These are phyloP conservation scores for Aurelia aurita DNA, from an alignment of 30 jellyfish, hydroid and myxozoan species.

Conservation along the genomic window DNA sequence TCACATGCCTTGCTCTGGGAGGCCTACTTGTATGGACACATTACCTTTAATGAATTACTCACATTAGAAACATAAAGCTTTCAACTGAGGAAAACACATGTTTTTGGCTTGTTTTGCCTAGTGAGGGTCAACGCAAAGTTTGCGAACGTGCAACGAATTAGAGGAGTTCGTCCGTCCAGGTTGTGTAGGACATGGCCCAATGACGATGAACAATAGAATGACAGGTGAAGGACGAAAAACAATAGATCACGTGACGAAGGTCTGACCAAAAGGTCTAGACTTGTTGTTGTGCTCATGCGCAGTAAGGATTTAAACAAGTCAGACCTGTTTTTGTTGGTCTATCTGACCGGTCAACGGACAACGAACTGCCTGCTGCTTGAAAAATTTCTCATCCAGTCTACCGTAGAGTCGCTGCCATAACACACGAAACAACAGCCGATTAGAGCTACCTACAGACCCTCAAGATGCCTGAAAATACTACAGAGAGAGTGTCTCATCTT, in stretches of 20 bases:
- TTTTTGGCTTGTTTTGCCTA: no score
- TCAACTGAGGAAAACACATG: no score
- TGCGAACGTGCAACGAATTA: no score
- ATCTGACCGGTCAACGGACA: background rate
- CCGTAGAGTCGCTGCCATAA: no score
- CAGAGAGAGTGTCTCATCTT: conserved; percentile 10
- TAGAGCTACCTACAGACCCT: background rate
- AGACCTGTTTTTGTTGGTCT: conserved; percentile 33
- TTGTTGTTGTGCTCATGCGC: conserved; percentile 54
- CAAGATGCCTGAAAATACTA: conserved; percentile 21
- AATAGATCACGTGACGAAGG: conserved; percentile 52
- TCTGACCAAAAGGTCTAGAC: conserved; percentile 79
- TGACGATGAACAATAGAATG: background rate
- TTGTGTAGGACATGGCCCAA: background rate
- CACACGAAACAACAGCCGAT: no score
- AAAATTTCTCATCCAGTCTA: background rate
- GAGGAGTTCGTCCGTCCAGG: no score
- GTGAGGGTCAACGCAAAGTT: no score
- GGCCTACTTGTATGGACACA: no score
- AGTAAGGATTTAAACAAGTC: conserved; percentile 13
- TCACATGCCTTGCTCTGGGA: no score
- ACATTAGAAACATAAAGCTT: no score
- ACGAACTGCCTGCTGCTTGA: background rate
- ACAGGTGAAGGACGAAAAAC: background rate
- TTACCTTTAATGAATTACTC: no score